Conservation (phyloP, 2,113 vertebrate genomes). For the Catagonus wagneri region DNA sequence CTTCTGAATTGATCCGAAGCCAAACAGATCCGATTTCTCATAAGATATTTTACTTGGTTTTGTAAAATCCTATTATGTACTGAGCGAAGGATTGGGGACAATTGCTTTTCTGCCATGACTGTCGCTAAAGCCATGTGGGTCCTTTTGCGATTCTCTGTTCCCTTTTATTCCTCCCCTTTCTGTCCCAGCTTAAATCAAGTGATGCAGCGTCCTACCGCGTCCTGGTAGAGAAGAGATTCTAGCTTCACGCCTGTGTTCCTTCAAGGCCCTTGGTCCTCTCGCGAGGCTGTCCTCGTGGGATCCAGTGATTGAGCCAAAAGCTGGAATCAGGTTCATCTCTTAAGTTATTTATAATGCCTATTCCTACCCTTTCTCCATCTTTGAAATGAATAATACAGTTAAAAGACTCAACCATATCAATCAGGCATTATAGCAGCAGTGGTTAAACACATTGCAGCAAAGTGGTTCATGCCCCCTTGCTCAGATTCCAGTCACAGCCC, state of each 20-base stretch:
- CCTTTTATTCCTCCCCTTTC: too few species aligned
- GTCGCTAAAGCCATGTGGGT: background rate
- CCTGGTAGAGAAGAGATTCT: background rate
- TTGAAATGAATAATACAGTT: background rate
- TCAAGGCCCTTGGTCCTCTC: background rate
- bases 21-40: background rate
- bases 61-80: background rate
- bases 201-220: rapidly evolving
- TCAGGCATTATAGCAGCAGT: too few species aligned
- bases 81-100: background rate
- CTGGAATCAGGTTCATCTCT: background rate
- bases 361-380: background rate
- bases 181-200: background rate
- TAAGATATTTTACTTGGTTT: background rate
- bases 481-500: background rate
- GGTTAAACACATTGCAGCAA: background rate
- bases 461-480: background rate
- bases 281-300: background rate
- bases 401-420: background rate
- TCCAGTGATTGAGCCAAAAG: background rate
- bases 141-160: background rate
- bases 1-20: background rate
- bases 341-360: background rate
- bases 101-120: background rate
- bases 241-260: background rate